Conservation (phyloP, 2,888 invertebrate species). For the Machimus atricapillus region DNA sequence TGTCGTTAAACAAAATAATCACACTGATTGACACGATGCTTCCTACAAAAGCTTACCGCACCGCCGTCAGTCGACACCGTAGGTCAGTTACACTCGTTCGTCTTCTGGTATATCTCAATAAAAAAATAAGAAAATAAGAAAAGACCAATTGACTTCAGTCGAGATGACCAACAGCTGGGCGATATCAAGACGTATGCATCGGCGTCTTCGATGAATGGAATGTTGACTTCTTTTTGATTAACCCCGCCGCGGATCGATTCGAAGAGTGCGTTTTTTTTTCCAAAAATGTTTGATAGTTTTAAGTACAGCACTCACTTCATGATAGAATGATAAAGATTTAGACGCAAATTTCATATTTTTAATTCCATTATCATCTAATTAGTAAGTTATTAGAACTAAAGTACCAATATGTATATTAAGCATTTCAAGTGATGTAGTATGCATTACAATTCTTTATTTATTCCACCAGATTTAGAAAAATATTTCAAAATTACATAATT, state of each 20-base stretch:
- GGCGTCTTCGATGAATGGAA: not conserved
- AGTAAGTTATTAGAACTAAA: too few relatives aligned
- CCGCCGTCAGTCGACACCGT: not conserved
- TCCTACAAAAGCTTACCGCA: not conserved
- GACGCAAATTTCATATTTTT: too few relatives aligned
- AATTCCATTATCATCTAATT: too few relatives aligned
- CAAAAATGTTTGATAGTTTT: not conserved
- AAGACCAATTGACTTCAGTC: not conserved
- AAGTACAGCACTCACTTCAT: not conserved
- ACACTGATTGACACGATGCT: not conserved
- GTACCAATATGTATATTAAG: too few relatives aligned
- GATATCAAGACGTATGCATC: not conserved
- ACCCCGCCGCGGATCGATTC: not conserved
- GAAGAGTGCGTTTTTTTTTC: not conserved
- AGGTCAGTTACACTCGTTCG: slow-evolving; percentile 18
- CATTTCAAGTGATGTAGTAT: too few relatives aligned
- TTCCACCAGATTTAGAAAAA: too few relatives aligned
- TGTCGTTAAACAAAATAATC: slow-evolving; percentile 13
- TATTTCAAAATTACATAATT: too few relatives aligned
- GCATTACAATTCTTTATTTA: too few relatives aligned
- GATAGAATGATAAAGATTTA: too few relatives aligned
- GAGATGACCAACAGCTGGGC: slow-evolving; percentile 28
- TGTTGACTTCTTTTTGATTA: not conserved
- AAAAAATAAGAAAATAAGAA: not conserved
- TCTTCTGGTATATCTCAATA: not conserved